Percentiles rank a stretch among this genome's conserved stretches.
These are phyloP conservation scores for Diarsia brunnea DNA, from an alignment of 2,888 invertebrate genomes.

Conservation along the genomic window DNA sequence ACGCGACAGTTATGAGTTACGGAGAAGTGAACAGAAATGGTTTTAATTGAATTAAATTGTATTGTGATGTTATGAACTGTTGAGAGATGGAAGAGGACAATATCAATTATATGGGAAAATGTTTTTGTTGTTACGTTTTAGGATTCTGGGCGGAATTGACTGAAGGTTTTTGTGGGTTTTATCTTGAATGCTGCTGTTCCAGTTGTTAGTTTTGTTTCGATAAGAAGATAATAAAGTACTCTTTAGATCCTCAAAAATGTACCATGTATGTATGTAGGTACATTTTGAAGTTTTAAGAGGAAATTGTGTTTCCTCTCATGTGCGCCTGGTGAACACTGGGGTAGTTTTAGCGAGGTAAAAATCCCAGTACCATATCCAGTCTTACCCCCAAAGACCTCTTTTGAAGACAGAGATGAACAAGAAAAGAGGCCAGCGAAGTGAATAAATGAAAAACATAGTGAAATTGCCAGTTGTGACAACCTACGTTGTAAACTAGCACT, in stretches of 20 bases:
- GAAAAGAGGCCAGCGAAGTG: too few species aligned
- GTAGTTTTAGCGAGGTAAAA: too few species aligned
- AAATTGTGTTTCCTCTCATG: too few species aligned
- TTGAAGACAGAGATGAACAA: too few species aligned
- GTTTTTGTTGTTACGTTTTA: constrained; percentile 42
- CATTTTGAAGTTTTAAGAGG: background rate
- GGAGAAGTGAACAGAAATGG: constrained; percentile 49
- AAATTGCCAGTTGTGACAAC: background rate
- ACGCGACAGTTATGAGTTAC: constrained; percentile 61
- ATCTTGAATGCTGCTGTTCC: background rate
- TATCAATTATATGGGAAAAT: constrained; percentile 52
- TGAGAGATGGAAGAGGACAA: constrained; percentile 31
- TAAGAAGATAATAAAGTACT: background rate
- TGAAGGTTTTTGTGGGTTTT: background rate
- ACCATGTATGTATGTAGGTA: background rate
- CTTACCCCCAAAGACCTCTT: too few species aligned
- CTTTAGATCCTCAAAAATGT: background rate
- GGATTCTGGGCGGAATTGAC: background rate
- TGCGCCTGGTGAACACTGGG: too few species aligned
- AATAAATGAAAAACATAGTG: too few species aligned
- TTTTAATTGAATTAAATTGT: constrained; percentile 67
- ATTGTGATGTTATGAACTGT: constrained; percentile 42
- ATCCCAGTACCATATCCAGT: too few species aligned
- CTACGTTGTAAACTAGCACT: background rate
- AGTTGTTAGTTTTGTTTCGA: background rate